Conservation (phyloP, 1,140 invertebrate species). For the Drosophila virilis region DNA sequence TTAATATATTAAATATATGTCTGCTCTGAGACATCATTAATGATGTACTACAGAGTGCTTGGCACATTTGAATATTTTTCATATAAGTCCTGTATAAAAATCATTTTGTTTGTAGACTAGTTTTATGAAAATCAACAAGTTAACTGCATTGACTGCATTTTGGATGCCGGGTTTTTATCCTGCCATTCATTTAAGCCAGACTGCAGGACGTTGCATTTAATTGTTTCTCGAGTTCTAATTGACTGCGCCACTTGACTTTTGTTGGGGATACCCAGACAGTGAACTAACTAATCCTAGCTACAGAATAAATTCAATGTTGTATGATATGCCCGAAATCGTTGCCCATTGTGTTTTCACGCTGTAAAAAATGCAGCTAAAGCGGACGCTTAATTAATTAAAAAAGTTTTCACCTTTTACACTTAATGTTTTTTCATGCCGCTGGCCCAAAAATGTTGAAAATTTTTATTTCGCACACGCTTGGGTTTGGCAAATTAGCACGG, state of each 20-base stretch:
- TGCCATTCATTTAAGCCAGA: slow-evolving; percentile 39
- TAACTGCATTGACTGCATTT: slow-evolving; percentile 59
- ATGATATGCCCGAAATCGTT: not conserved
- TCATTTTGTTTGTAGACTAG: not conserved
- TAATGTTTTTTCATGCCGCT: slow-evolving; percentile 19
- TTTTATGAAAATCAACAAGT: slow-evolving; percentile 72
- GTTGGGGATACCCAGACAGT: slow-evolving; percentile 3
- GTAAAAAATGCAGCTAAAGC: slow-evolving; percentile 1
- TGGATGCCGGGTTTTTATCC: slow-evolving; percentile 10
- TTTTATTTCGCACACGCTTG: slow-evolving; percentile 72
- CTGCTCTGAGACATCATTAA: too few relatives aligned
- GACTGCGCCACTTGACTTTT: slow-evolving; percentile 18
- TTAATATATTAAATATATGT: too few relatives aligned
- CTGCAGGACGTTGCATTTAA: slow-evolving; percentile 24
- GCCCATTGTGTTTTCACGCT: not conserved
- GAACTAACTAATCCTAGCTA: slow-evolving; percentile 7
- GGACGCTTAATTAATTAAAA: slow-evolving; percentile 76
- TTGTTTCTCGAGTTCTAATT: slow-evolving; percentile 15
- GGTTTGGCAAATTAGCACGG: slow-evolving; percentile 61
- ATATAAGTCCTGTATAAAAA: not conserved
- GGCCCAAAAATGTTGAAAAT: slow-evolving; percentile 65
- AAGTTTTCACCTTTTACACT: slow-evolving; percentile 65
- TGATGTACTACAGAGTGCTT: too few relatives aligned
- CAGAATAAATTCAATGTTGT: not conserved
- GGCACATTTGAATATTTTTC: too few relatives aligned